These are phyloP conservation scores for Triplophysa dalaica DNA, from an alignment of 2,113 vertebrate species.

Conservation along the genomic window DNA sequence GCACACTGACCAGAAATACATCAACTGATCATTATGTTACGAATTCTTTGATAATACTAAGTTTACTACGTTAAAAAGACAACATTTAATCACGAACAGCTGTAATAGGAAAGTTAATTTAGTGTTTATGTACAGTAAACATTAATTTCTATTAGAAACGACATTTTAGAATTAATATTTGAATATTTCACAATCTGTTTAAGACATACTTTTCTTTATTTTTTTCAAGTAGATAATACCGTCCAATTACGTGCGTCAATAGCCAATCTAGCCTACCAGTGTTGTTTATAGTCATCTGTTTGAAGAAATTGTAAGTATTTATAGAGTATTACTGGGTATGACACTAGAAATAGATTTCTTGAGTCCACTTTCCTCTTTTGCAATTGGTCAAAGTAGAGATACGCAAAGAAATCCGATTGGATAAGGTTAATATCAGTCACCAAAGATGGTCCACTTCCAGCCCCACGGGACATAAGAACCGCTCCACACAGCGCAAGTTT, in stretches of 20 bases:
- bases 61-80: too few species aligned
- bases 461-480: conserved; percentile 8
- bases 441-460: background rate
- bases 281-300: background rate
- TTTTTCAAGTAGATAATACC: too few species aligned
- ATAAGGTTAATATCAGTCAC: background rate
- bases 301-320: background rate
- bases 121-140: too few species aligned
- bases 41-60: background rate
- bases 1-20: conserved; percentile 25
- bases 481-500: background rate
- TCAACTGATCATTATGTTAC: background rate
- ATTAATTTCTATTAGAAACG: too few species aligned
- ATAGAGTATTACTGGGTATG: background rate
- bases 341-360: conserved; percentile 9
- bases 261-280: too few species aligned
- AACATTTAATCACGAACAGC: too few species aligned
- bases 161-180: too few species aligned
- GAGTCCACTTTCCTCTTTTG: background rate
- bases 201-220: too few species aligned
- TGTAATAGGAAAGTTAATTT: too few species aligned
- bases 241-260: too few species aligned
- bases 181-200: too few species aligned
- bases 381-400: background rate
- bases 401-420: conserved; percentile 12